Base-by-base conservation (phyloP, 1,140 invertebrate species). In the Trissolcus basalis region DNA sequence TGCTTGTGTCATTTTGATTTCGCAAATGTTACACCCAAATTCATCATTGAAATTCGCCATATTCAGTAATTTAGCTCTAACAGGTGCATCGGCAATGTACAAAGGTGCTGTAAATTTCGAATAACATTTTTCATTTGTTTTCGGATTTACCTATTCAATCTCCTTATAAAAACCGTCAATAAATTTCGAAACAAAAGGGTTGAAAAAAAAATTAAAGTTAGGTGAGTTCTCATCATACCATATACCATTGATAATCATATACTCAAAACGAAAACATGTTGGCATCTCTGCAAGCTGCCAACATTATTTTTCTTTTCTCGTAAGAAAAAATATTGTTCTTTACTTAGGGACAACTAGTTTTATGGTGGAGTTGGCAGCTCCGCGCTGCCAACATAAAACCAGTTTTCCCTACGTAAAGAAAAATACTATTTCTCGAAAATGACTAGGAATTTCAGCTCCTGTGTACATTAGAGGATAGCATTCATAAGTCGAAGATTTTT, bases 21-120 rank as follows among this genome's bases (percentile, higher is more conserved):
- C 76, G 49, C 76, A 80, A 51, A 78, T 59, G n/a, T 80, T 69
- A 35, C 78, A 80, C 0, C 71, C 76, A 16, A 65, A 61, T 16
- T 14, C 50, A 32, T 64, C 60, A 50, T 76, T 64, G 45, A 55
- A 58, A 44, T 67, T 32, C 11, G 55, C 9, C 9, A 78, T 72
- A 75, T 78, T 75, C 48, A 64, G 51, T 45, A 75, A 15, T 39
- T 69, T 41, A 7, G 72, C 72, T 67, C 79, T 76, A 1, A 73
- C 72, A 44, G 76, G 72, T 35, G 79, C 79, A 71, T 80, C 79
- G 10, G 68, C 76, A 14, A 77, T 65, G 45, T 70, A 36, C 41
- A 80, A 55, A 9, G 72, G 65, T 45, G 51, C 72, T 60, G 55
- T 63, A 11, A 76, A 12, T 65, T 55, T 77, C 7, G 73, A 69